These are phyloP conservation scores for Fringilla coelebs DNA, from an alignment of 2,797 vertebrate genomes.

Conservation along the genomic window DNA sequence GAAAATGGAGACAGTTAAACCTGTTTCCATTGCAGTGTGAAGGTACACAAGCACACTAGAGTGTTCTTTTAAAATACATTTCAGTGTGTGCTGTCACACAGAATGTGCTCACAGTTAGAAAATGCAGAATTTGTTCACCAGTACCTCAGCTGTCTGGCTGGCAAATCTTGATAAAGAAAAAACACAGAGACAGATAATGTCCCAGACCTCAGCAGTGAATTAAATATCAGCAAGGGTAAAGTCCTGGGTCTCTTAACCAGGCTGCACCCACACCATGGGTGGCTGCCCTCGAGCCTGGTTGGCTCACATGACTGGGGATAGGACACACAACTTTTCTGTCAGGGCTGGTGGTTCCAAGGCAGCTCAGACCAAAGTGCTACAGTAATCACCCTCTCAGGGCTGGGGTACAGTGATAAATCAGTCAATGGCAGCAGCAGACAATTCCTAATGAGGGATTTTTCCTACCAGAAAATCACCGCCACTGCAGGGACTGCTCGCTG, in stretches of 20 bases:
- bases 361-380: background rate
- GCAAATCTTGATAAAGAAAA: background rate
- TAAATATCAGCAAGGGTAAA: background rate
- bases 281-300: background rate
- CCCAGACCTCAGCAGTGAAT: background rate
- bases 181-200: background rate
- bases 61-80: background rate
- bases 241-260: background rate
- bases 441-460: conserved; percentile 33
- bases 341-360: background rate
- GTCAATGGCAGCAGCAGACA: conserved; percentile 8
- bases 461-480: background rate
- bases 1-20: background rate
- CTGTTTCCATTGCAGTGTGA: background rate
- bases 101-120: background rate
- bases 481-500: background rate
- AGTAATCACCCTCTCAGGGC: conserved; percentile 7
- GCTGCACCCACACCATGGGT: background rate
- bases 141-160: background rate
- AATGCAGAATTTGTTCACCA: background rate
- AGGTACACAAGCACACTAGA: background rate
- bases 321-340: background rate
- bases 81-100: rapidly evolving
- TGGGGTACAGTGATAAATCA: background rate
- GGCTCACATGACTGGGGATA: background rate